phyloP scores from a whole-genome alignment of 2,797 vertebrate species.

The Ambastaia sidthimunki region DNA sequence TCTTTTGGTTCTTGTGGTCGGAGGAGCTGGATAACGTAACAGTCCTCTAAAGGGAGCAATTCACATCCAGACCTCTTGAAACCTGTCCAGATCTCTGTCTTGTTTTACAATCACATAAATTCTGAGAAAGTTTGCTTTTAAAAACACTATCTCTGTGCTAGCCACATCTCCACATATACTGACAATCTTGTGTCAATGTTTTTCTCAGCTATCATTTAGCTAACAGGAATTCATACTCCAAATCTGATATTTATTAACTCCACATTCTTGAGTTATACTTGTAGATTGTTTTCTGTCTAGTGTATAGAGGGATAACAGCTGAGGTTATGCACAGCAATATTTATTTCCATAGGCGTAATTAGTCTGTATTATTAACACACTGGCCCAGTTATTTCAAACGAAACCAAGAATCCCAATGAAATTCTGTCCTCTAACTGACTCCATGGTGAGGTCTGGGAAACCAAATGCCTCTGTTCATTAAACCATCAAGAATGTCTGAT shows the following conservation, averaged over 20 bases:
- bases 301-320: neutral
- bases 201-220: constrained; percentile 6
- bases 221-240: neutral
- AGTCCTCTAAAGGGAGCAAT: neutral
- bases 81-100: constrained; percentile 21
- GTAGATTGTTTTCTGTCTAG: too few species aligned
- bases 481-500: constrained; percentile 13
- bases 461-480: neutral
- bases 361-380: neutral
- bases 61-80: constrained; percentile 27
- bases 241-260: neutral
- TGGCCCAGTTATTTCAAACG: neutral
- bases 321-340: neutral
- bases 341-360: neutral
- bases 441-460: neutral
- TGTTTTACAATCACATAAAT: constrained; percentile 29
- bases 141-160: constrained; percentile 1
- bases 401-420: constrained; percentile 3
- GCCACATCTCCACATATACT: neutral
- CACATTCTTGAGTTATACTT: neutral
- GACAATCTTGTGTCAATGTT: constrained; percentile 3
- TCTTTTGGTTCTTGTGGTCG: neutral
- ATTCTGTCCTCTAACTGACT: constrained; percentile 8
- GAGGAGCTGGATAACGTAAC: constrained; percentile 13
- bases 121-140: constrained; percentile 14